Conservation (phyloP, 2,888 invertebrate species). For the Diplazon laetatorius region DNA sequence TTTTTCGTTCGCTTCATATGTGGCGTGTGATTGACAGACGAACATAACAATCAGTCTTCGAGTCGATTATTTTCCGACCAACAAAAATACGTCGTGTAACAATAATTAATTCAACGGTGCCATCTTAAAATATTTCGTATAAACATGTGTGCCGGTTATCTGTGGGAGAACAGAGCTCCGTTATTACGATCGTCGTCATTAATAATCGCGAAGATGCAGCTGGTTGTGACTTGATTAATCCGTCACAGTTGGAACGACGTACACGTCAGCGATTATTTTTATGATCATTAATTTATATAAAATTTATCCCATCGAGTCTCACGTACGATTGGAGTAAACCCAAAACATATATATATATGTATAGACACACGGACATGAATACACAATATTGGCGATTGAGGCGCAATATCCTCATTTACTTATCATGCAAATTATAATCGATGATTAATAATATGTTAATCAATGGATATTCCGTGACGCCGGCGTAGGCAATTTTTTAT, state of each 20-base stretch:
- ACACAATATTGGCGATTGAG: slow-evolving; percentile 12
- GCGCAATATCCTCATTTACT: slow-evolving; percentile 19
- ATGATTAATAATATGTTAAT: slow-evolving; percentile 46
- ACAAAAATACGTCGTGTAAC: background rate
- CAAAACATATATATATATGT: background rate
- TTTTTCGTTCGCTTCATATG: slow-evolving; percentile 7
- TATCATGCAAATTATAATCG: background rate
- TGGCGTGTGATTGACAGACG: slow-evolving; percentile 27
- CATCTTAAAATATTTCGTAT: too few relatives aligned
- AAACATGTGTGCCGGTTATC: too few relatives aligned
- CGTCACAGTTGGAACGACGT: slow-evolving; percentile 1
- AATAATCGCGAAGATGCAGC: slow-evolving; percentile 23
- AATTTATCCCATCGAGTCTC: too few relatives aligned
- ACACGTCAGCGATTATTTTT: slow-evolving; percentile 20
- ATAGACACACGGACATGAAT: too few relatives aligned
- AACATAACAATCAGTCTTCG: background rate
- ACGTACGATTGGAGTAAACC: too few relatives aligned
- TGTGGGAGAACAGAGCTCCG: background rate
- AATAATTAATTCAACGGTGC: background rate
- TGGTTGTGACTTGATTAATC: slow-evolving; percentile 39
- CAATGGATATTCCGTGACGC: background rate
- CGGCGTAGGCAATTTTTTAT: background rate
- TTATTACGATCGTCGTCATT: slow-evolving; percentile 11
- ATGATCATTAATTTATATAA: too few relatives aligned
- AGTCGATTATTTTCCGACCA: background rate